Conservation (phyloP, 2,113 vertebrate species). For the Proterorhinus semilunaris region DNA sequence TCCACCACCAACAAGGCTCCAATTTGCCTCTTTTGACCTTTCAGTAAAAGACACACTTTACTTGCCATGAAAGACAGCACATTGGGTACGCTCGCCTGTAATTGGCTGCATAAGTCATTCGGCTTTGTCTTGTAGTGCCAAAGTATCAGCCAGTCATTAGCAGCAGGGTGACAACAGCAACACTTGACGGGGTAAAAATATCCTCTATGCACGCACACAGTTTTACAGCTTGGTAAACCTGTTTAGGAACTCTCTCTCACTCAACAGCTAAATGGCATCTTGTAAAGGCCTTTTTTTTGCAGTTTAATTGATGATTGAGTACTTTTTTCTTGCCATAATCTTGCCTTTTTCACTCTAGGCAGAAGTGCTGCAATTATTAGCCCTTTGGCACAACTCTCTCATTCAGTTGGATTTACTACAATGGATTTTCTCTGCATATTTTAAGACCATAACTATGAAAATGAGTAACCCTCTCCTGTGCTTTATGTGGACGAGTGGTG, state of each 20-base stretch:
- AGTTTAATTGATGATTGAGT: conserved; percentile 51
- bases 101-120: conserved; percentile 60
- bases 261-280: conserved; percentile 41
- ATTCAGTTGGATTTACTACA: conserved; percentile 32
- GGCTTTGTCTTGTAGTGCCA: conserved; percentile 45
- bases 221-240: conserved; percentile 43
- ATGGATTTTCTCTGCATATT: conserved; percentile 43
- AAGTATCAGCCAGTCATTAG: conserved; percentile 49
- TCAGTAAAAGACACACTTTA: conserved; percentile 56
- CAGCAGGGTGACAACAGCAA: conserved; percentile 16
- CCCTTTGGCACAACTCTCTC: conserved; percentile 22
- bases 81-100: conserved; percentile 34
- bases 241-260: conserved; percentile 25
- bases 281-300: conserved; percentile 43
- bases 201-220: conserved; percentile 34
- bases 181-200: conserved; percentile 48
- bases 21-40: conserved; percentile 63
- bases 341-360: conserved; percentile 32
- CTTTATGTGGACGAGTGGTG: conserved; percentile 23
- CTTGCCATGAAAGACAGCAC: conserved; percentile 31
- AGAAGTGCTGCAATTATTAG: conserved; percentile 38
- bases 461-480: conserved; percentile 22
- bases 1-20: conserved; percentile 28
- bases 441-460: conserved; percentile 27
- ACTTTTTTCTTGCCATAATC: conserved; percentile 27